phyloP scores from a whole-genome alignment of 2,888 invertebrate genomes.

The Scaeva pyrastri region DNA sequence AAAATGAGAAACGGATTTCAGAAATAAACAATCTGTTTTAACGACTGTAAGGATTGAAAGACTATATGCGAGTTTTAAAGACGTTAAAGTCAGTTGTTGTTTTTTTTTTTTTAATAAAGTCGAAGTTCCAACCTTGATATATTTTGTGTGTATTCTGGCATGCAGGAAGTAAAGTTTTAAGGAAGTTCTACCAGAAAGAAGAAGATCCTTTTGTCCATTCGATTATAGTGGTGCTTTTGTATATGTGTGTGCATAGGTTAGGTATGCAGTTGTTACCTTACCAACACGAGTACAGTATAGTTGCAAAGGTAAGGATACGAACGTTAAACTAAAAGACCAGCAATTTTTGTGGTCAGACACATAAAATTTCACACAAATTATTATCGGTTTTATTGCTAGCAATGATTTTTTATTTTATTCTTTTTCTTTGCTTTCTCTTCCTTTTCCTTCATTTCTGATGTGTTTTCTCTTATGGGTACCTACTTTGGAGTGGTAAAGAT shows the following conservation, averaged over 20 bases:
- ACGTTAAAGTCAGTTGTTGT: neutral
- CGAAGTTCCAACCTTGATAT: too few relatives aligned
- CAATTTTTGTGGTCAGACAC: conserved; percentile 21
- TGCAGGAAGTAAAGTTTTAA: conserved; percentile 16
- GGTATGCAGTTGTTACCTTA: too few relatives aligned
- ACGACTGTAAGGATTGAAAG: conserved; percentile 4
- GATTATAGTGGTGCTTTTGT: conserved; percentile 1
- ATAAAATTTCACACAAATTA: conserved; percentile 20
- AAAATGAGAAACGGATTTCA: conserved; percentile 9
- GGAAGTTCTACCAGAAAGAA: conserved; percentile 1
- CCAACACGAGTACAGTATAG: too few relatives aligned
- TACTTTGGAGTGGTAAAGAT: neutral
- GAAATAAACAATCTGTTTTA: conserved; percentile 23
- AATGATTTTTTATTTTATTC: conserved; percentile 11
- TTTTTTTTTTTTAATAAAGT: too few relatives aligned
- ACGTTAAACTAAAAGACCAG: conserved; percentile 18
- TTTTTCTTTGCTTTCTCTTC: neutral
- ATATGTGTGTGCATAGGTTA: neutral
- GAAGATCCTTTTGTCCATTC: neutral
- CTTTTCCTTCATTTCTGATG: conserved; percentile 4
- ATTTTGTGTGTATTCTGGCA: neutral
- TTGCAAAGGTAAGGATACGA: conserved; percentile 1
- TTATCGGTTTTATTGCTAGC: conserved; percentile 19
- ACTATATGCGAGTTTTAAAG: neutral
- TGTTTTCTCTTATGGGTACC: neutral